These are phyloP conservation scores for Parnassius orleans DNA, from an alignment of 2,888 invertebrate species.

Conservation along the genomic window DNA sequence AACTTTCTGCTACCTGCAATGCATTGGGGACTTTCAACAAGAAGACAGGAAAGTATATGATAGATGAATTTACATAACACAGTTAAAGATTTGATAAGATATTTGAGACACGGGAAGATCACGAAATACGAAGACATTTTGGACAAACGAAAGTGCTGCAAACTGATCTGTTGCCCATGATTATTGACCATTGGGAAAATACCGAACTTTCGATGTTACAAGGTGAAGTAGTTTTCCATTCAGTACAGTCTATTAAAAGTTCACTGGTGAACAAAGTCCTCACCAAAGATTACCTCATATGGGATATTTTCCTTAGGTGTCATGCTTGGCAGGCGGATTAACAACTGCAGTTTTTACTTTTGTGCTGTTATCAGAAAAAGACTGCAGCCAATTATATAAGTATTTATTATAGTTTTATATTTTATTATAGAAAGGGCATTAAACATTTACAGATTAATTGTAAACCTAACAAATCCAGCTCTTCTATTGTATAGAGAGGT, in stretches of 20 bases:
- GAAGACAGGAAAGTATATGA: constrained; percentile 85
- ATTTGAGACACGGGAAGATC: constrained; percentile 92
- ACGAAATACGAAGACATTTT: constrained; percentile 92
- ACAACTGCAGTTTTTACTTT: no score
- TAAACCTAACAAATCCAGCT: constrained; percentile 96
- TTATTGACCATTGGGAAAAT: constrained; percentile 89
- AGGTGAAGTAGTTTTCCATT: constrained; percentile 76
- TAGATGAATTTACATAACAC: constrained; percentile 93
- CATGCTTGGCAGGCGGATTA: no score
- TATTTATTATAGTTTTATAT: no score
- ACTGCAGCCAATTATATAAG: no score
- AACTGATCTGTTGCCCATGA: constrained; percentile 94
- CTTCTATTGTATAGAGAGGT: constrained; percentile 92
- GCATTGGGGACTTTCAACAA: constrained; percentile 90
- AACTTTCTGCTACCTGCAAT: constrained; percentile 93
- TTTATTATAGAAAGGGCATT: background rate
- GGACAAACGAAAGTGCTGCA: constrained; percentile 94
- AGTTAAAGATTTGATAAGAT: constrained; percentile 93
- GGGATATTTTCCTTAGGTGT: no score
- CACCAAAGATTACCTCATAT: no score
- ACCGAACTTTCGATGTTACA: constrained; percentile 92
- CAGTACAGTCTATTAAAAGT: no score
- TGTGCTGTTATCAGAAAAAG: no score
- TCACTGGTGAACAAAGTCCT: no score
- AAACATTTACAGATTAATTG: constrained; percentile 84